phyloP scores from a whole-genome alignment of 2,888 invertebrate species.

The Hemaris fuciformis region DNA sequence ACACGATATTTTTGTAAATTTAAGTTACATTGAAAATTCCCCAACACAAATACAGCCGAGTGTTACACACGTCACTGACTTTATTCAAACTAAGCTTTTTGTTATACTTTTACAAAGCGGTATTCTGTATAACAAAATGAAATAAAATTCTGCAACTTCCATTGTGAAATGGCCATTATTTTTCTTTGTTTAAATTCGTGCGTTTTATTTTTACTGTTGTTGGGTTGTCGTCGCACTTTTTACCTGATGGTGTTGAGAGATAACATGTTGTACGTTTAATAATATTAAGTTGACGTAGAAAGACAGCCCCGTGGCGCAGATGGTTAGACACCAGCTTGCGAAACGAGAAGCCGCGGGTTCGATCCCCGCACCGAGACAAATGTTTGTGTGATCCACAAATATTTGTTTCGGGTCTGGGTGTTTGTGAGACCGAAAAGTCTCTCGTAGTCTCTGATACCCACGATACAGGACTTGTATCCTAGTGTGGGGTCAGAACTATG shows the following conservation, averaged over 20 bases:
- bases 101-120: conserved; percentile 3
- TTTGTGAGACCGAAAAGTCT: too few relatives aligned
- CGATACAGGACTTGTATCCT: too few relatives aligned
- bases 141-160: conserved; percentile 5
- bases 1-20: background rate
- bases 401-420: too few relatives aligned
- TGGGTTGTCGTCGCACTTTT: background rate
- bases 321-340: too few relatives aligned
- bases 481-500: too few relatives aligned
- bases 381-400: too few relatives aligned
- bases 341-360: too few relatives aligned
- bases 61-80: conserved; percentile 3
- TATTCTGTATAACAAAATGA: background rate
- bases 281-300: background rate
- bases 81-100: conserved; percentile 9
- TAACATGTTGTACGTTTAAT: background rate
- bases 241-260: background rate
- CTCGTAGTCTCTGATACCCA: too few relatives aligned
- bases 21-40: background rate
- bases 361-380: too few relatives aligned
- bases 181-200: background rate
- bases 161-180: conserved; percentile 7
- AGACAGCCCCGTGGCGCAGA: too few relatives aligned
- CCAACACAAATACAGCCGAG: background rate
- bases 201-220: conserved; percentile 2